phyloP scores from a whole-genome alignment of 2,797 vertebrate species.

The Alectoris magna region DNA sequence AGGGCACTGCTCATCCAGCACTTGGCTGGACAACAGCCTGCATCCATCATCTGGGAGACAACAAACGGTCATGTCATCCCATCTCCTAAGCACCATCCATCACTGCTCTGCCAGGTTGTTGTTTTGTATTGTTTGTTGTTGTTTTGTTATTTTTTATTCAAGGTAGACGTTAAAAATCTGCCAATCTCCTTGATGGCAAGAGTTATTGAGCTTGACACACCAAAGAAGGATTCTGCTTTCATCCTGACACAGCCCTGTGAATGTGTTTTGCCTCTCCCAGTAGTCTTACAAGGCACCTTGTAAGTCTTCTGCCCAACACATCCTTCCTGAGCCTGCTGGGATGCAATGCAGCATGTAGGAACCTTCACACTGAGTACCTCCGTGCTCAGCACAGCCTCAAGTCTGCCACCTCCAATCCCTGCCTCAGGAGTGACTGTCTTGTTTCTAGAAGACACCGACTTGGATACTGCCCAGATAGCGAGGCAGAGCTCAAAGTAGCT shows the following conservation, averaged over 20 bases:
- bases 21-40: background rate
- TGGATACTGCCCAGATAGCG: background rate
- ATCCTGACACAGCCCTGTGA: background rate
- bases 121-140: background rate
- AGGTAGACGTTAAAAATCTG: background rate
- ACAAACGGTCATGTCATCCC: conserved; percentile 14
- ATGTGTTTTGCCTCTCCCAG: background rate
- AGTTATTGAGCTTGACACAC: background rate
- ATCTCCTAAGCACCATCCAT: background rate
- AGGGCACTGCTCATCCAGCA: conserved; percentile 10
- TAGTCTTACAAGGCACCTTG: background rate
- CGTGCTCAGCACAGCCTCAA: background rate
- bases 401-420: background rate
- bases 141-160: background rate
- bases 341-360: background rate
- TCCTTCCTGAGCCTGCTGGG: fast-evolving
- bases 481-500: background rate
- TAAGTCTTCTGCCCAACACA: background rate
- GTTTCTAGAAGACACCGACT: background rate
- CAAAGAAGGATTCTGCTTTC: background rate
- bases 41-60: conserved; percentile 31
- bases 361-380: background rate
- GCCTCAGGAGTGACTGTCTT: background rate
- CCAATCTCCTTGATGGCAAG: background rate
- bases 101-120: background rate